A percentile compares a stretch with the other conserved stretches of the same genome.
Conservation (phyloP, 2,888 invertebrate species). For the Odontomyia ornata region DNA sequence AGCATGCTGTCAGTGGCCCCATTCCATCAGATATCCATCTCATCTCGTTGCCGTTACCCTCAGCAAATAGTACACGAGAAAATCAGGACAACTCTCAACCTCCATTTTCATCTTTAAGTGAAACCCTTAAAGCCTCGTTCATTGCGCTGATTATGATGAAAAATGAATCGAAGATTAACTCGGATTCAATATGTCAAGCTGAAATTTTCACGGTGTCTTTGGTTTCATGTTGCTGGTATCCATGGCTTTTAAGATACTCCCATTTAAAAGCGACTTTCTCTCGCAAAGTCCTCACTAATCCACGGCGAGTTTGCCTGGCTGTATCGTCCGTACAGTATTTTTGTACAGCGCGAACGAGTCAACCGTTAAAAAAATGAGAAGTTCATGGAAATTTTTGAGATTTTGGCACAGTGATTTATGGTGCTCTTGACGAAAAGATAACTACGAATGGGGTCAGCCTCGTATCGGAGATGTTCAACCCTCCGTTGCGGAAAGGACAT, state of each 20-base stretch:
- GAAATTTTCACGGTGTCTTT: conserved; percentile 41
- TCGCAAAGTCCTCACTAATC: conserved; percentile 37
- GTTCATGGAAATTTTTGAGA: conserved; percentile 46
- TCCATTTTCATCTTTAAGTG: background rate
- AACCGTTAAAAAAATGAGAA: conserved; percentile 39
- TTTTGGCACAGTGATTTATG: conserved; percentile 48
- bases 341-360: background rate
- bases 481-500: conserved; percentile 42
- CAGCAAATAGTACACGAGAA: background rate
- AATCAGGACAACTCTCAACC: conserved; percentile 1
- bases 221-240: conserved; percentile 11
- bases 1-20: background rate
- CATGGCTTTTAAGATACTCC: background rate
- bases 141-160: conserved; percentile 48
- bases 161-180: conserved; percentile 48
- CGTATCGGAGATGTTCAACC: conserved; percentile 30
- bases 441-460: conserved; percentile 41
- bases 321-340: background rate
- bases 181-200: conserved; percentile 49
- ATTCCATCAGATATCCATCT: background rate
- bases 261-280: conserved; percentile 1
- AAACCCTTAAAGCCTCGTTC: conserved; percentile 14
- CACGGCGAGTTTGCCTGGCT: conserved; percentile 19
- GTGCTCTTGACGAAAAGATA: conserved; percentile 48
- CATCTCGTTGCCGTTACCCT: background rate